phyloP scores from a whole-genome alignment of 2,888 invertebrate species.

The Actias luna region DNA sequence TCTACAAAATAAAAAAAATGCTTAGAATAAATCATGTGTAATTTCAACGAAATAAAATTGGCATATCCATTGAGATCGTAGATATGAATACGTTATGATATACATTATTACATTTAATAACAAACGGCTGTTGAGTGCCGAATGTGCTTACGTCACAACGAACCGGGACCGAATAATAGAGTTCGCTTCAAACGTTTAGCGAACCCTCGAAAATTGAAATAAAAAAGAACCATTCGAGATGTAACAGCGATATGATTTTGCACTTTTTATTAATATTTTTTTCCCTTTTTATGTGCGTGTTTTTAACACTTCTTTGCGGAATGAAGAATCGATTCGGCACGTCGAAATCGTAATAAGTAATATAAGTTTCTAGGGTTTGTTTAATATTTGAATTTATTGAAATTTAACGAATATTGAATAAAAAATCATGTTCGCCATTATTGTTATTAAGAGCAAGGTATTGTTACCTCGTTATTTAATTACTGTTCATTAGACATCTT shows the following conservation, averaged over 20 bases:
- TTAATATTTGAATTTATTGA: background rate
- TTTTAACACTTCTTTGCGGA: slow-evolving; percentile 65
- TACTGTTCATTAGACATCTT: background rate
- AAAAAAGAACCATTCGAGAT: slow-evolving; percentile 78
- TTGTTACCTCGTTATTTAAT: background rate
- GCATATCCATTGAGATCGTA: slow-evolving; percentile 74
- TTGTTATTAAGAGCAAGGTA: background rate
- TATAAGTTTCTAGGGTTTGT: background rate
- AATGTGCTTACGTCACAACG: slow-evolving; percentile 77
- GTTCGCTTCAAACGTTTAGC: slow-evolving; percentile 78
- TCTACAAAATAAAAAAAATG: slow-evolving; percentile 19
- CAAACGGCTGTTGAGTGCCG: slow-evolving; percentile 68
- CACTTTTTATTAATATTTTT: slow-evolving; percentile 66
- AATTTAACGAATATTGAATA: background rate
- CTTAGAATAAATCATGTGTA: slow-evolving; percentile 34
- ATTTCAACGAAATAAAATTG: slow-evolving; percentile 58
- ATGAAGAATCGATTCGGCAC: slow-evolving; percentile 56
- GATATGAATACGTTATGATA: slow-evolving; percentile 80
- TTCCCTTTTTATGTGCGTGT: slow-evolving; percentile 60
- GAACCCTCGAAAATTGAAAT: slow-evolving; percentile 79
- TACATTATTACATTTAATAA: slow-evolving; percentile 78
- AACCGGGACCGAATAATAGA: slow-evolving; percentile 74
- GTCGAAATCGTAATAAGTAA: slow-evolving; percentile 30
- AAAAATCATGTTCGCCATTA: background rate
- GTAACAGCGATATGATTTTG: slow-evolving; percentile 80